Conservation (phyloP, 2,113 vertebrate species). For the Sialia sialis region DNA sequence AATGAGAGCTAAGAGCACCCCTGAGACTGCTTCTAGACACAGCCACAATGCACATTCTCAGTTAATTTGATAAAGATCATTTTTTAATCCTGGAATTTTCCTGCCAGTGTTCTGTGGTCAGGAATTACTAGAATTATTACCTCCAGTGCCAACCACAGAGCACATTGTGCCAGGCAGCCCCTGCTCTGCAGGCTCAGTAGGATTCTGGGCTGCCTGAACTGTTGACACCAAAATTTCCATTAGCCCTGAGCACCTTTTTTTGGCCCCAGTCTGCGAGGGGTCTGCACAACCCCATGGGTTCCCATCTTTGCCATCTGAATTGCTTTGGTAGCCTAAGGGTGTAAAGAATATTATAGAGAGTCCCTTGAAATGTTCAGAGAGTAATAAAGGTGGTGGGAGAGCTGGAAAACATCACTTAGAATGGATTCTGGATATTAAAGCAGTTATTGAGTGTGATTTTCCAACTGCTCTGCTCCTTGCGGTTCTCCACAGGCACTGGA, state of each 20-base stretch:
- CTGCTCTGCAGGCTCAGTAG: neutral
- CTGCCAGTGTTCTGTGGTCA: neutral
- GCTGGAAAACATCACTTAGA: neutral
- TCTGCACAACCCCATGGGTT: neutral
- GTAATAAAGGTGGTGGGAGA: neutral
- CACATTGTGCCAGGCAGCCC: neutral
- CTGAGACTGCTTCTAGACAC: neutral
- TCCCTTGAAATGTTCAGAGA: neutral
- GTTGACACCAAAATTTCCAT: neutral
- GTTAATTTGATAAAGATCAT: neutral
- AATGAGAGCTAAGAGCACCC: neutral
- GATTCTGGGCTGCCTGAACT: neutral
- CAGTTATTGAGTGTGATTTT: fast-evolving
- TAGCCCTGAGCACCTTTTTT: neutral
- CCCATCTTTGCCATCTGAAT: neutral
- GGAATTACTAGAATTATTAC: neutral
- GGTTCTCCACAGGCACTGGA: neutral
- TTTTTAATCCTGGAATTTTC: neutral
- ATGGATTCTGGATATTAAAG: neutral
- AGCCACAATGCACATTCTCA: neutral
- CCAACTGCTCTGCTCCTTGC: neutral
- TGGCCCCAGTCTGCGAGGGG: fast-evolving
- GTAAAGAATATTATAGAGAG: neutral
- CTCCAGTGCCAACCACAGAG: neutral
- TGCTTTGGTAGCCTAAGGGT: neutral